Evolutionary conservation across 2,113 vertebrate species (phyloP), one percentile per base, ranked within the genome.

Genomic region (Halichoerus grypus): DNA sequence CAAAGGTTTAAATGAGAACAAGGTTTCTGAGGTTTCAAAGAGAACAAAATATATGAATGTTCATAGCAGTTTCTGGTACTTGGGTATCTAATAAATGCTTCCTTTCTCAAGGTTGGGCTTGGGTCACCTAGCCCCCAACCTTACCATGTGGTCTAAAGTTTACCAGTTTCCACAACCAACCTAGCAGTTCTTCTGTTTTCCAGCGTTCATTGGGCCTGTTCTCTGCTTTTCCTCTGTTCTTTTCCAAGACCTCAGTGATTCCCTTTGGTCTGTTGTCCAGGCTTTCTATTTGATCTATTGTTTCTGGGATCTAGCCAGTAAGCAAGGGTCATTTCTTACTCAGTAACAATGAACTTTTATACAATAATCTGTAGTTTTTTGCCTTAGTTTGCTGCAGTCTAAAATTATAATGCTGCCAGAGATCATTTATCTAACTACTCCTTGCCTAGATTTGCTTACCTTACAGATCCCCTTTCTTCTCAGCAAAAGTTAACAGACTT

Each of bases 201-300:
- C 33, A 67, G 26, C 28, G 46, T 89, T 81, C 26, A 22, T 15
- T 92, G 71, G 51, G 57, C 53, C 53, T 71, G 1, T 93, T 83
- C 36, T 13, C 55, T 88, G 55, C 69, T 67, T 94, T 84, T 92
- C n/a, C 21, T 57, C 3, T 92, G 39, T 39, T 63, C 18, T 95
- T 83, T 81, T 76, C 42, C 22, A 91, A 69, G 46, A 76, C 72
- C 76, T 88, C 4, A 36, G 57, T 87, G 42, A 63, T 77, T 83
- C 3, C 22, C 15, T 95, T 95, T 93, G 72, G 61, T 96, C 36
- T 71, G 15, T 93, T 96, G 67, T 77, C 69, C 13, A 18, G 21
- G 36, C 87, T 87, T 93, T 96, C 36, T 91, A 46, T 95, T 87
- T 96, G 51, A 83, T 93, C 5, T 91, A 0, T 95, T 96, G 61